A percentile compares a stretch with the other conserved stretches of the same genome.
phyloP scores from a whole-genome alignment of 2,797 vertebrate genomes.

The Microctenopoma stevenorrisi region DNA sequence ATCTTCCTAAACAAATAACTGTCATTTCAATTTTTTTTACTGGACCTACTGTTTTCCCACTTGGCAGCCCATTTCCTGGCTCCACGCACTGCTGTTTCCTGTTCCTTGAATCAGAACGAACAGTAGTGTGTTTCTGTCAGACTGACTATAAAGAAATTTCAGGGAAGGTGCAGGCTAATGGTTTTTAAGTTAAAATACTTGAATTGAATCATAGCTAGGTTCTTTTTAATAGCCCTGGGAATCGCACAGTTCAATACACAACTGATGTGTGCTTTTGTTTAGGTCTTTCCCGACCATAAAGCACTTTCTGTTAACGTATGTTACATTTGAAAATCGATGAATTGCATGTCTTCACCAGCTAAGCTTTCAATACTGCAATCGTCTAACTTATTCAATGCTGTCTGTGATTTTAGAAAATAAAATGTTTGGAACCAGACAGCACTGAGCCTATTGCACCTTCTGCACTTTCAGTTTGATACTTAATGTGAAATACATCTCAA shows the following conservation, averaged over 20 bases:
- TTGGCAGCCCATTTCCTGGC: conserved; percentile 77
- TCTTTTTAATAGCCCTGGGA: conserved; percentile 39
- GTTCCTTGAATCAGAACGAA: conserved; percentile 59
- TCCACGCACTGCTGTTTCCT: conserved; percentile 66
- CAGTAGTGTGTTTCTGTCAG: conserved; percentile 54
- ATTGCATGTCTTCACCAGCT: conserved; percentile 11
- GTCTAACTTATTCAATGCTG: conserved; percentile 24
- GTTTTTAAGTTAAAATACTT: conserved; percentile 40
- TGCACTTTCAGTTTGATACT: conserved; percentile 12
- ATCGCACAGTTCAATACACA: neutral
- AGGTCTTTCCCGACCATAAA: conserved; percentile 3
- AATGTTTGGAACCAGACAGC: conserved; percentile 26
- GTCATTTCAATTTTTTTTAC: conserved; percentile 64
- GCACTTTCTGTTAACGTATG: neutral
- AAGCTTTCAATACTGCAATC: conserved; percentile 22
- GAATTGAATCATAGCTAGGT: conserved; percentile 45
- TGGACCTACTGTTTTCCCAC: conserved; percentile 61
- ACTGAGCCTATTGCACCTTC: conserved; percentile 12
- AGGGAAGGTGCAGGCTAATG: conserved; percentile 16
- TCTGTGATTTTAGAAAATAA: conserved; percentile 35
- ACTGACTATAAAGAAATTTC: conserved; percentile 29
- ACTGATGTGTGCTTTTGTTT: conserved; percentile 25
- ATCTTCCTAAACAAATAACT: conserved; percentile 73
- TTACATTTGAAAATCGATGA: conserved; percentile 30
- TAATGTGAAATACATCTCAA: conserved; percentile 20